phyloP scores from a whole-genome alignment of 1,140 invertebrate species.

The Drosophila sp. region DNA sequence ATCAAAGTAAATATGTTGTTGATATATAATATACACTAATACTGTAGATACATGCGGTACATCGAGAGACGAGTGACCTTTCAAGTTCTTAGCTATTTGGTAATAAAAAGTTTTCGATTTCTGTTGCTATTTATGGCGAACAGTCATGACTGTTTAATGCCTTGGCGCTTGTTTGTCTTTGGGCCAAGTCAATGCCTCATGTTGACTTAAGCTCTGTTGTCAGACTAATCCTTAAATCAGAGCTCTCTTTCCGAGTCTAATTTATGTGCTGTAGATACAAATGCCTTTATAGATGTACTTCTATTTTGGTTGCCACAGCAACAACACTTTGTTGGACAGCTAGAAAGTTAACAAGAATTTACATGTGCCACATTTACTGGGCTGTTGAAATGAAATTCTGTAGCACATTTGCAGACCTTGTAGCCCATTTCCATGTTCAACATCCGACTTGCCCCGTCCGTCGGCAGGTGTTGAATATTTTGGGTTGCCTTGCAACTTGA shows the following conservation, averaged over 20 bases:
- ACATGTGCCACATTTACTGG: conserved; percentile 14
- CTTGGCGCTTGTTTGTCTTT: conserved; percentile 24
- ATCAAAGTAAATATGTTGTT: conserved; percentile 35
- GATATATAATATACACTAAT: background rate
- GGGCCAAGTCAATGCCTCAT: conserved; percentile 14
- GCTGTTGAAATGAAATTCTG: conserved; percentile 20
- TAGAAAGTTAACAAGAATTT: conserved; percentile 29
- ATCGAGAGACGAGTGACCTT: background rate
- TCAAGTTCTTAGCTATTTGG: conserved; percentile 11
- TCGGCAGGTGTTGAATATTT: conserved; percentile 63
- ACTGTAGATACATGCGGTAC: background rate
- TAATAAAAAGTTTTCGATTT: conserved; percentile 32
- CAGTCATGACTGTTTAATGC: conserved; percentile 25
- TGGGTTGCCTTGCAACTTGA: background rate
- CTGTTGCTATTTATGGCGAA: conserved; percentile 10
- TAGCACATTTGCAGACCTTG: conserved; percentile 19
- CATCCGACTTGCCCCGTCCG: conserved; percentile 14
- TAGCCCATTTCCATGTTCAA: conserved; percentile 11
- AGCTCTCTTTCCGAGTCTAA: conserved; percentile 3
- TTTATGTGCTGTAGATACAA: conserved; percentile 30
- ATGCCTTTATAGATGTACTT: conserved; percentile 15
- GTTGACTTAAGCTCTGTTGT: conserved; percentile 27
- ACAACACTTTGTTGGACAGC: conserved; percentile 12
- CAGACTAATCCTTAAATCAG: conserved; percentile 24
- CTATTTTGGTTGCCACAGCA: conserved; percentile 23